These are phyloP conservation scores for Octopus sinensis DNA, from an alignment of 1,140 invertebrate species.

Conservation along the genomic window DNA sequence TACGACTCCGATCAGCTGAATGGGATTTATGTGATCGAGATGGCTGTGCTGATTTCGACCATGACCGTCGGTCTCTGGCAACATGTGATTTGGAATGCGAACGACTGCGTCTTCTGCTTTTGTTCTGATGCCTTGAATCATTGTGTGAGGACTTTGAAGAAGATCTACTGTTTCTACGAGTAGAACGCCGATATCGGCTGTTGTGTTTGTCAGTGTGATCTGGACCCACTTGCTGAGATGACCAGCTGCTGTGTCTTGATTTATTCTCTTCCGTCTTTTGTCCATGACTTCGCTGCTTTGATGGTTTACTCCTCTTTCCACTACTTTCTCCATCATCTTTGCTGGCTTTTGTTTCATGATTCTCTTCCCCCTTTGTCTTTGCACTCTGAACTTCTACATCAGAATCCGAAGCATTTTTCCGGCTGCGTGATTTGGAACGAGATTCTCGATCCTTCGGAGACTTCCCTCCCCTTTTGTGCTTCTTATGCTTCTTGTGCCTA, in stretches of 20 bases:
- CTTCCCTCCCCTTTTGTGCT: conserved; percentile 25
- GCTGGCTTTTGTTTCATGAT: background rate
- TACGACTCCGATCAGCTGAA: conserved; percentile 5
- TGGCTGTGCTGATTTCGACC: conserved; percentile 20
- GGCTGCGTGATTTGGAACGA: conserved; percentile 15
- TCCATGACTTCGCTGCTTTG: background rate
- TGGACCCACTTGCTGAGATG: background rate
- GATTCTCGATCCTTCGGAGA: conserved; percentile 22
- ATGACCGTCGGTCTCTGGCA: conserved; percentile 13
- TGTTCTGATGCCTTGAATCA: background rate
- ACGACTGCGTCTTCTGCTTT: conserved; percentile 1
- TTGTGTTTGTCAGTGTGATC: background rate
- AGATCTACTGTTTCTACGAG: background rate
- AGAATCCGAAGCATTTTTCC: conserved; percentile 6
- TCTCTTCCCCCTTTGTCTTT: conserved; percentile 12
- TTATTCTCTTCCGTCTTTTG: background rate
- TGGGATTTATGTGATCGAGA: conserved; percentile 11
- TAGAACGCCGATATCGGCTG: background rate
- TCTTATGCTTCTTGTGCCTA: conserved; percentile 33
- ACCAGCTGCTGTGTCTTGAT: background rate
- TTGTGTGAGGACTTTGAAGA: background rate
- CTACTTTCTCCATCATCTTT: background rate
- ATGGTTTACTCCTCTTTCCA: background rate
- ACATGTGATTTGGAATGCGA: background rate
- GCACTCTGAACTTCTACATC: background rate